Percentiles rank a stretch among this genome's conserved stretches.
These are phyloP conservation scores for Sepiola atlantica DNA, from an alignment of 2,888 invertebrate species.

Conservation along the genomic window DNA sequence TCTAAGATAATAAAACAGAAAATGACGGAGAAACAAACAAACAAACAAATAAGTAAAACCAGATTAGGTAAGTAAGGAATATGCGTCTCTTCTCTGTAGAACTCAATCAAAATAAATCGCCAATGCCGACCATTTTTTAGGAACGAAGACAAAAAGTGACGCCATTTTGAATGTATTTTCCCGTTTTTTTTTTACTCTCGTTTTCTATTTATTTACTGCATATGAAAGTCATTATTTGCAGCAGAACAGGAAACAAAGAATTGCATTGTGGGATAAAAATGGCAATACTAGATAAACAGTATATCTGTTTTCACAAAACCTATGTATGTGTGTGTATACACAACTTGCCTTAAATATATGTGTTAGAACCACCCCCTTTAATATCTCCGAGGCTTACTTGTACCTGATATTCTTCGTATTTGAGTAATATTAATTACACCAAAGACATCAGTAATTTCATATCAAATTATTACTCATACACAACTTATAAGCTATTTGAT, in stretches of 20 bases:
- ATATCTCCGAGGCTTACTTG: too few species aligned
- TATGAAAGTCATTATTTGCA: background rate
- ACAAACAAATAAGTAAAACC: background rate
- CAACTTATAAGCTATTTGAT: too few species aligned
- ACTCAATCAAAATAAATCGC: slow-evolving; percentile 32
- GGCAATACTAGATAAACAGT: too few species aligned
- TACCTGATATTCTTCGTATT: too few species aligned
- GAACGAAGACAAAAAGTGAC: background rate
- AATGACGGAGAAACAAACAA: background rate
- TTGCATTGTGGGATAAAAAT: too few species aligned
- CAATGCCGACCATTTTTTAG: background rate
- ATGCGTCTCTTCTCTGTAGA: background rate
- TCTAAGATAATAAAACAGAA: too few species aligned
- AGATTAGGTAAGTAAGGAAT: background rate
- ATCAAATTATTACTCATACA: too few species aligned
- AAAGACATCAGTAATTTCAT: background rate
- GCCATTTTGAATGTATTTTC: background rate
- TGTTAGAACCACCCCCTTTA: too few species aligned
- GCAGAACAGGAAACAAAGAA: background rate
- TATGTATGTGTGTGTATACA: too few species aligned
- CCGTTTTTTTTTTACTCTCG: background rate
- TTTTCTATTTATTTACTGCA: background rate
- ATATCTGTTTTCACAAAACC: too few species aligned
- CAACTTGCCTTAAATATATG: too few species aligned
- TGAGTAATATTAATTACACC: too few species aligned